These are phyloP conservation scores for Catostylus mosaicus DNA, from an alignment of 30 jellyfish, hydroid and myxozoan genomes.

Conservation along the genomic window DNA sequence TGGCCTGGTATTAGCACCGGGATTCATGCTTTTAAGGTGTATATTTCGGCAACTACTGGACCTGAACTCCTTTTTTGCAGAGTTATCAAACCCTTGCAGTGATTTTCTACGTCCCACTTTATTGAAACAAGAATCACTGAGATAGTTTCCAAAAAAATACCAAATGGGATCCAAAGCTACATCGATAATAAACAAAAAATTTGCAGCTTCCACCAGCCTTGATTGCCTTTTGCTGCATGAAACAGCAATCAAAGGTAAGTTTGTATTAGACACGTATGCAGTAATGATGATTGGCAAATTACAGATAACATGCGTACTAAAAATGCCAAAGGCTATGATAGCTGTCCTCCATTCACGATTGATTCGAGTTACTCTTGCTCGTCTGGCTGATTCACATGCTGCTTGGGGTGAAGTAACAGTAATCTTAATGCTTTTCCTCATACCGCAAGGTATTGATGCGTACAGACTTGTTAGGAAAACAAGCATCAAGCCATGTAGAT, in stretches of 20 bases:
- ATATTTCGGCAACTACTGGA: too few relatives aligned
- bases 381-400: background rate
- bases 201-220: background rate
- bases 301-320: background rate
- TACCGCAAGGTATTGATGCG: background rate
- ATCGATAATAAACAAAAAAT: background rate
- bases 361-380: background rate
- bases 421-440: background rate
- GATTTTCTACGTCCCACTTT: too few relatives aligned
- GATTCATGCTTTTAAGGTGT: too few relatives aligned
- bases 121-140: background rate
- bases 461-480: background rate
- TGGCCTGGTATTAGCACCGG: too few relatives aligned
- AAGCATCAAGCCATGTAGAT: background rate
- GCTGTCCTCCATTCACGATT: background rate
- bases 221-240: background rate
- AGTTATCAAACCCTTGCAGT: too few relatives aligned
- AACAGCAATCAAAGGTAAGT: background rate
- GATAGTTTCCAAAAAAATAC: background rate
- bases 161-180: background rate
- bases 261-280: background rate
- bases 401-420: too few relatives aligned
- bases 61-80: too few relatives aligned
- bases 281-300: background rate
- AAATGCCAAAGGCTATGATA: background rate